phyloP scores from a whole-genome alignment of 2,888 invertebrate genomes.

The Metopia argyrocephala region DNA sequence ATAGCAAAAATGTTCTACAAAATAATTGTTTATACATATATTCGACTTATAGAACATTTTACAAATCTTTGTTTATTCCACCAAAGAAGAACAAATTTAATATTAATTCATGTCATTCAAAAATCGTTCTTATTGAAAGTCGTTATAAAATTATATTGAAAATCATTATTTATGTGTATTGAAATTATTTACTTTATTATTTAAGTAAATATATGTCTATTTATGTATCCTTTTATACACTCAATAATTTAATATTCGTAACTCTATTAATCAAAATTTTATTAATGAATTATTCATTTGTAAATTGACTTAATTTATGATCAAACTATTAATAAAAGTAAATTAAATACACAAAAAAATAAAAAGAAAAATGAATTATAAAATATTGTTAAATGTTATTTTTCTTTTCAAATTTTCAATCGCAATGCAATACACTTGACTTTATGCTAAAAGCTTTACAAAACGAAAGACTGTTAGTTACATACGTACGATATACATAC shows the following conservation, averaged over 20 bases:
- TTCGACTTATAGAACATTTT: too few species aligned
- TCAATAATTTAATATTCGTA: conserved; percentile 35
- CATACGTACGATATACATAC: too few species aligned
- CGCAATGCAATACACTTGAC: conserved; percentile 53
- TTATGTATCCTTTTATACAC: conserved; percentile 14
- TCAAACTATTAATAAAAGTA: conserved; percentile 58
- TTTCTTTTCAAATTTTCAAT: conserved; percentile 14
- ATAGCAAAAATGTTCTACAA: too few species aligned
- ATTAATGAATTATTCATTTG: conserved; percentile 59
- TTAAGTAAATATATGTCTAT: too few species aligned
- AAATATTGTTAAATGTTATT: conserved; percentile 9
- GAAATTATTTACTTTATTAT: too few species aligned
- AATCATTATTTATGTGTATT: neutral
- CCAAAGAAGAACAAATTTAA: too few species aligned
- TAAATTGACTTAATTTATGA: conserved; percentile 62
- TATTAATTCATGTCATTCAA: too few species aligned
- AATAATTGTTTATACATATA: too few species aligned
- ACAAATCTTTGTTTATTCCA: too few species aligned
- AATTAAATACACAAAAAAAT: conserved; percentile 18
- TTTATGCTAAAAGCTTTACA: conserved; percentile 19
- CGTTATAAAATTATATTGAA: too few species aligned
- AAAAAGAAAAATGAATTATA: neutral
- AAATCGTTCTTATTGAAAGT: too few species aligned
- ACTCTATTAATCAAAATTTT: conserved; percentile 58
- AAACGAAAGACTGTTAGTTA: too few species aligned